A percentile compares a stretch with the other conserved stretches of the same genome.
Evolutionary conservation across 1,140 invertebrate species (phyloP).

Genomic region (Drosophila novamexicana): DNA sequence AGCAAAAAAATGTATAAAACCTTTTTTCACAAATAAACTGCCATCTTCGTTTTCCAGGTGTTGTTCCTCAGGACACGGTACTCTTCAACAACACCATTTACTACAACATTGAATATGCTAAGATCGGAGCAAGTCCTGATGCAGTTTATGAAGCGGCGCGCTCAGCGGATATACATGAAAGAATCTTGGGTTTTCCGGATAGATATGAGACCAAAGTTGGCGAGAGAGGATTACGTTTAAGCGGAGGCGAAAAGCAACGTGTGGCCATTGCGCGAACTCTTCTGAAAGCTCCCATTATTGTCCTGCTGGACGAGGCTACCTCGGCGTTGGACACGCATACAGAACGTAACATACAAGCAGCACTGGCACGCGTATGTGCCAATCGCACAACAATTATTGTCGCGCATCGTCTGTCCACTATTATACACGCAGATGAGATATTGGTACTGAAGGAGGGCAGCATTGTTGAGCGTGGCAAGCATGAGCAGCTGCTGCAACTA

Average conservation of each 20-base stretch:
- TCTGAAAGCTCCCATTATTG: constrained; percentile 93
- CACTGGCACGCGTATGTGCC: constrained; percentile 90
- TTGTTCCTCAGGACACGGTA: constrained; percentile 99
- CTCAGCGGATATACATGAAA: constrained; percentile 97
- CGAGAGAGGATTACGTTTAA: constrained; percentile 91
- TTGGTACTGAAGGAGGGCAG: constrained; percentile 94
- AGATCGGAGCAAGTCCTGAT: constrained; percentile 90
- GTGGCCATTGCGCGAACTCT: constrained; percentile 96
- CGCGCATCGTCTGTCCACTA: constrained; percentile 96
- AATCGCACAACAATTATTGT: constrained; percentile 96
- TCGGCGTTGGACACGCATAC: constrained; percentile 94
- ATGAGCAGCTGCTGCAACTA: constrained; percentile 90
- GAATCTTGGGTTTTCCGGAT: constrained; percentile 95
- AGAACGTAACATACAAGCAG: constrained; percentile 93
- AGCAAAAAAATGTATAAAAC: constrained; percentile 1
- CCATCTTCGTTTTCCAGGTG: constrained; percentile 86
- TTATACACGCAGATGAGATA: constrained; percentile 97
- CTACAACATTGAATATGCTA: constrained; percentile 98
- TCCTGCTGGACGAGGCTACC: constrained; percentile 96
- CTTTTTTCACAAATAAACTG: constrained; percentile 86
- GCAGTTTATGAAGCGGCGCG: constrained; percentile 95
- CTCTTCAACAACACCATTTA: constrained; percentile 97
- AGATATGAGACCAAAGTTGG: constrained; percentile 94
- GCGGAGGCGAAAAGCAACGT: constrained; percentile 96
- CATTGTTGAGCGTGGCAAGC: constrained; percentile 95